Conservation (phyloP, 2,113 vertebrate species). For the Python bivittatus region DNA sequence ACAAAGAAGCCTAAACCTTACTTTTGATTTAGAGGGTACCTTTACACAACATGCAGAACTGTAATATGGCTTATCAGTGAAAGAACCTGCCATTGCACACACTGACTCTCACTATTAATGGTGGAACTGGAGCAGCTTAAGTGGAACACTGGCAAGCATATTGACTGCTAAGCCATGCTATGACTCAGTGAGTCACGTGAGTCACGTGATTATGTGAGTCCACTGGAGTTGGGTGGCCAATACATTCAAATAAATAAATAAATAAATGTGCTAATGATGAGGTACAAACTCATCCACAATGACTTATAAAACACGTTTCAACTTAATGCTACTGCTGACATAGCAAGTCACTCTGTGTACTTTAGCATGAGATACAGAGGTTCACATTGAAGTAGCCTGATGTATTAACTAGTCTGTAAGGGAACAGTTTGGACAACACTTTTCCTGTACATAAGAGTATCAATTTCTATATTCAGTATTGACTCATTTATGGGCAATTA, state of each 20-base stretch:
- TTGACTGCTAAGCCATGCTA: neutral
- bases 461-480: neutral
- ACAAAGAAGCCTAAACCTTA: neutral
- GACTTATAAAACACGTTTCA: neutral
- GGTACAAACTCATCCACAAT: neutral
- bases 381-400: neutral
- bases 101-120: neutral
- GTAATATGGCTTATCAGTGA: neutral
- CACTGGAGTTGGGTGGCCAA: neutral
- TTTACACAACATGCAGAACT: neutral
- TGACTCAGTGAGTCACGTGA: neutral
- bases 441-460: neutral
- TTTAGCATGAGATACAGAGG: neutral
- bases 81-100: neutral
- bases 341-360: neutral
- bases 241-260: neutral
- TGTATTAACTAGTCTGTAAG: neutral
- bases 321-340: neutral
- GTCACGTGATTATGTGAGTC: neutral
- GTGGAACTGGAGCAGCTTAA: neutral
- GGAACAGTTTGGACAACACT: neutral
- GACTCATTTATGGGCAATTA: neutral
- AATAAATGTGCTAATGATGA: neutral
- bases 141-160: neutral
- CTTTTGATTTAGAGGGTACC: neutral